Evolutionary conservation across 2,888 invertebrate species (phyloP), one percentile per base, ranked within the genome.

Genomic region (Drymonia ruficornis): DNA sequence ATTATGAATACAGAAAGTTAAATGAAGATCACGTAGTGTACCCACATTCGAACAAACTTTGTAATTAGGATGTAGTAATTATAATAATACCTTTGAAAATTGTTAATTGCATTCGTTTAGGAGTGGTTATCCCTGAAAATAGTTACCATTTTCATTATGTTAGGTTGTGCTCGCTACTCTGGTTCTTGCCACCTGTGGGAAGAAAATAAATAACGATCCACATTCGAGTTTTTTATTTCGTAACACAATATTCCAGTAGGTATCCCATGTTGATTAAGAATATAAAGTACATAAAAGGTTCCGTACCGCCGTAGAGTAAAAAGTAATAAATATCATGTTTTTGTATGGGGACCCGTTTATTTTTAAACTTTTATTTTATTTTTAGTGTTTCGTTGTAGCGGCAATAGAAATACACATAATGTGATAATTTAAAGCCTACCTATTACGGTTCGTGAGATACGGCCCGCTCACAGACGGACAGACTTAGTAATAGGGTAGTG

Each of bases 151-250:
- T 87, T 87, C 83, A 83, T 64, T 81, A 70, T 75, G 81, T 89
- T 90, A 90, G 85, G 82, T 84, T 86, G 80, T 87, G 85, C 89
- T 90, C 84, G 81, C 91, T 91, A 86, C 91, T 89, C 89, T 90
- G 91, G 90, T 84, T 78, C 86, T 90, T 88, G 89, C 87, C 89
- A 89, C 82, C 81, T 83, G 78, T 87, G 89, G 86, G 83, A 90
- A 89, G 86, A 86, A 83, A 90, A 87, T 87, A 87, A 90, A 89
- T 86, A 88, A 87, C 86, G 82, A 87, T 85, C 81, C 83, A 83
- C 66, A 72, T 67, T 58, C 57, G 56, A 76, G 81, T 88, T 78
- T 83, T 87, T 85, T 77, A 73, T 75, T 62, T 68, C 52, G 54
- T 49, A 12, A 36, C 15, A n/a, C 23, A 18, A 52, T 7, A 29